A percentile compares a stretch with the other conserved stretches of the same genome.
Evolutionary conservation across 2,797 vertebrate genomes (phyloP).

Genomic region (Coccyzus lansbergi): DNA sequence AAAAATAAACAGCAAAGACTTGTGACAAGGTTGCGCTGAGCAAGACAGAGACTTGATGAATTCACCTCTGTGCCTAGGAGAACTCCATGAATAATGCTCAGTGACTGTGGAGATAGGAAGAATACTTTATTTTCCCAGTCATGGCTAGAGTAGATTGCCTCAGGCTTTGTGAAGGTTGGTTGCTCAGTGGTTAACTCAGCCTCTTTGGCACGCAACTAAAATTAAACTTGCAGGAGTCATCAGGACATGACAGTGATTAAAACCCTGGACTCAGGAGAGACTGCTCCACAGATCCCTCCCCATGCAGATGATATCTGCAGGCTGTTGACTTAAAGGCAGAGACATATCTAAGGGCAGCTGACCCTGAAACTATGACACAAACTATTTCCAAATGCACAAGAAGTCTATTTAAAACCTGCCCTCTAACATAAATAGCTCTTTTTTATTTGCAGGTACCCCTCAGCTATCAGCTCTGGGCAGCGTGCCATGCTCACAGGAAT

Average conservation of each 20-base stretch:
- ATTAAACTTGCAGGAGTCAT: conserved; percentile 49
- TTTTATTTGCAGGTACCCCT: conserved; percentile 47
- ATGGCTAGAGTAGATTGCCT: background rate
- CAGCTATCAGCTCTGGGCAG: conserved; percentile 12
- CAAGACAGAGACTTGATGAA: background rate
- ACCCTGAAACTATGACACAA: conserved; percentile 30
- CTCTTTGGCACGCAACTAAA: conserved; percentile 45
- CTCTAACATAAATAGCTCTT: conserved; percentile 44
- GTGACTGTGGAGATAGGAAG: background rate
- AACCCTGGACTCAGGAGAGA: background rate
- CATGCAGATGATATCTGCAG: background rate
- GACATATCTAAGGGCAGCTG: conserved; percentile 23
- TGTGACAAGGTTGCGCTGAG: background rate
- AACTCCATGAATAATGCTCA: conserved; percentile 29
- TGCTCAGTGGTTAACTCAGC: conserved; percentile 50
- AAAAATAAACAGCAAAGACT: background rate
- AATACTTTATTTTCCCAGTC: conserved; percentile 10
- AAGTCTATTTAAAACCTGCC: conserved; percentile 46
- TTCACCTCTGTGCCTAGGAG: background rate
- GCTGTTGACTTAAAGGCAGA: conserved; percentile 7
- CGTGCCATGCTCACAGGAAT: background rate
- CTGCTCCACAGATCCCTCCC: background rate
- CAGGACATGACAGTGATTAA: conserved; percentile 26
- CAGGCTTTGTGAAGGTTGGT: background rate
- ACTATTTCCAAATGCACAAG: conserved; percentile 24